Evolutionary conservation across 64 coral and sea anemone genomes (phyloP), one percentile per base, ranked within the genome.

Genomic region (Pocillopora verrucosa): DNA sequence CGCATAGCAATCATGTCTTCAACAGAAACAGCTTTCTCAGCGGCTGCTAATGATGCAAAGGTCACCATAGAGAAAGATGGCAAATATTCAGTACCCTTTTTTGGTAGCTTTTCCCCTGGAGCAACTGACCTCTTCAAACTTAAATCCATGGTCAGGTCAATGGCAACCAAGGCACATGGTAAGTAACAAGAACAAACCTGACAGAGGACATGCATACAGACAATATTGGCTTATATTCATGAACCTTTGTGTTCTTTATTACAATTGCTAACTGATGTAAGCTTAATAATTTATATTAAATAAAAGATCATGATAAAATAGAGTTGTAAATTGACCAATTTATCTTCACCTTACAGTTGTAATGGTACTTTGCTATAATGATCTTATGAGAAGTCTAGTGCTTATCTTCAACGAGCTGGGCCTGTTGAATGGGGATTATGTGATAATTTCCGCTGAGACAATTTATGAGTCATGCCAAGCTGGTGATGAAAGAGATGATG

Each of bases 351-450:
- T 89, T 87, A 22, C 62, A 96, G 95, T 93, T 25, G 90, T 96
- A 74, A 20, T 96, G 60, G 24, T 96, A 36, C 60, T 87, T 16
- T 60, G 91, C 58, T 96, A 93, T 67, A 88, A 83, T 56, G 19
- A 22, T 36, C 58, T 13, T 7, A 26, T 96, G 34, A 90, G 95
- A 83, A 19, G 51, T 26, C 64, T 86, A 36, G 56, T 96, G 77
- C 72, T 96, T 12, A 61, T 34, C 62, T 72, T 89, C 12, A 7
- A 84, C 56, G 95, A 91, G 78, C 88, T 87, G 24, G 95, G 78
- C 16, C 80, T 96, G 77, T 74, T 96, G 35, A 86, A 93, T 83
- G 91, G 91, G 17, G 84, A 76, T 36, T 96, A 92, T 22, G 90
- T 63, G 22, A 84, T 92, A 51, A 36, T 87, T 37, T 2, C 25